These are phyloP conservation scores for Phengaris alcon DNA, from an alignment of 2,888 invertebrate genomes.

Conservation along the genomic window DNA sequence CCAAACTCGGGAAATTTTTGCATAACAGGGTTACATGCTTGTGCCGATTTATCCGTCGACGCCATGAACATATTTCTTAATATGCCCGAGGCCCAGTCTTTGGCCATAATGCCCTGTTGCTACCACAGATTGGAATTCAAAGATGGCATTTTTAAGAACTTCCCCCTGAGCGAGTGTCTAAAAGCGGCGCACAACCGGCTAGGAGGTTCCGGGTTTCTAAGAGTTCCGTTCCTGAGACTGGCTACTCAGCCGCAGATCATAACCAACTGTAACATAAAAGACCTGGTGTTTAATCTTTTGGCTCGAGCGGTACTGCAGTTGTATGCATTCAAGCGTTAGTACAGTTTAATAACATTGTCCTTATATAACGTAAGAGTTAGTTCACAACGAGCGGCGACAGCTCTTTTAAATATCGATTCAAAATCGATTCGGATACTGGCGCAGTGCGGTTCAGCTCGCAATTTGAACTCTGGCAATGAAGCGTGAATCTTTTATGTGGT, in stretches of 20 bases:
- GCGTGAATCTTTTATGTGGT: no score
- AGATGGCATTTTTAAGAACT: slow-evolving; percentile 76
- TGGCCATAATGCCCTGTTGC: slow-evolving; percentile 88
- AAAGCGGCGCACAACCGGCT: slow-evolving; percentile 53
- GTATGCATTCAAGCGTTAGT: slow-evolving; percentile 79
- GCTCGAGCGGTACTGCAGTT: slow-evolving; percentile 82
- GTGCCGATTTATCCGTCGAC: slow-evolving; percentile 86
- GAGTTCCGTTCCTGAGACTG: slow-evolving; percentile 83
- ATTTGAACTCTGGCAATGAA: no score
- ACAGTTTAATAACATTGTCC: background rate
- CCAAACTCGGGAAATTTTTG: slow-evolving; percentile 54
- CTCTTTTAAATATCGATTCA: background rate
- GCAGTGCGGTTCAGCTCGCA: no score
- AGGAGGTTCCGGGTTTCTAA: slow-evolving; percentile 68
- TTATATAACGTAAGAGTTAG: no score
- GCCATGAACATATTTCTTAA: slow-evolving; percentile 82
- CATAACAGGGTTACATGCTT: slow-evolving; percentile 84
- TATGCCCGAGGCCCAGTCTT: slow-evolving; percentile 73
- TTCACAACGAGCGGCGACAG: no score
- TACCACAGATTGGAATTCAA: slow-evolving; percentile 83
- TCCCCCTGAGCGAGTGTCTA: slow-evolving; percentile 81
- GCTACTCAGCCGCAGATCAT: slow-evolving; percentile 83
- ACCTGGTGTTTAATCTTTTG: slow-evolving; percentile 74
- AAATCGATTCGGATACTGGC: no score
- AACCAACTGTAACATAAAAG: slow-evolving; percentile 72